These are phyloP conservation scores for Ispidina picta DNA, from an alignment of 2,797 vertebrate genomes.

Conservation along the genomic window DNA sequence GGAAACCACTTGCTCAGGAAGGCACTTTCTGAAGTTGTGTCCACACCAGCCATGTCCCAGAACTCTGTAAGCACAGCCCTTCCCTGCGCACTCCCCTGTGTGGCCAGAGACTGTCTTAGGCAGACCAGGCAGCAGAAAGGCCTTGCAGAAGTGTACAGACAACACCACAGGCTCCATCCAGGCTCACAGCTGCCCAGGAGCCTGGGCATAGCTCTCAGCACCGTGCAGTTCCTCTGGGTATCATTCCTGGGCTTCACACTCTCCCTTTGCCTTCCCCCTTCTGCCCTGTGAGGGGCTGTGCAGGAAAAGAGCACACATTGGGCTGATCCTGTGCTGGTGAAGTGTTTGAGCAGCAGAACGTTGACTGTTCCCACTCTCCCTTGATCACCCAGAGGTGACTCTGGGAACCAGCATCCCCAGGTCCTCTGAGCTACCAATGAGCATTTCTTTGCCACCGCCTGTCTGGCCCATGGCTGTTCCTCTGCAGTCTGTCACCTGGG, in stretches of 20 bases:
- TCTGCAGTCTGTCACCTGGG: neutral
- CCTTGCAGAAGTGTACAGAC: neutral
- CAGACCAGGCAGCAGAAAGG: neutral
- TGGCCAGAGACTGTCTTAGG: neutral
- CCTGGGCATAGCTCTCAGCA: neutral
- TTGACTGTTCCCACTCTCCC: neutral
- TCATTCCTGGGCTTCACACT: neutral
- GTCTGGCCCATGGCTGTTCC: neutral
- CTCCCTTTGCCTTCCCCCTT: neutral
- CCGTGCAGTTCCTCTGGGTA: fast-evolving
- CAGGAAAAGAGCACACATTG: neutral
- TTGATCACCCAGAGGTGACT: neutral
- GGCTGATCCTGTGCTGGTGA: neutral
- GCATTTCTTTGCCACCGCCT: neutral
- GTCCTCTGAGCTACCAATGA: neutral
- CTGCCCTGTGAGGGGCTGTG: neutral
- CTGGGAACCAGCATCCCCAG: neutral
- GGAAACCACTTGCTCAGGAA: neutral
- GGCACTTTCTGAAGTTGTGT: neutral
- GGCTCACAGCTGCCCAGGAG: neutral
- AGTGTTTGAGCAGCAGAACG: neutral
- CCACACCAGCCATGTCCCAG: neutral
- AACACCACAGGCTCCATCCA: fast-evolving
- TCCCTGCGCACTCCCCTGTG: neutral
- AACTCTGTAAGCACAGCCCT: neutral